phyloP scores from a whole-genome alignment of 2,888 invertebrate species.

The Notocelia uddmanniana region DNA sequence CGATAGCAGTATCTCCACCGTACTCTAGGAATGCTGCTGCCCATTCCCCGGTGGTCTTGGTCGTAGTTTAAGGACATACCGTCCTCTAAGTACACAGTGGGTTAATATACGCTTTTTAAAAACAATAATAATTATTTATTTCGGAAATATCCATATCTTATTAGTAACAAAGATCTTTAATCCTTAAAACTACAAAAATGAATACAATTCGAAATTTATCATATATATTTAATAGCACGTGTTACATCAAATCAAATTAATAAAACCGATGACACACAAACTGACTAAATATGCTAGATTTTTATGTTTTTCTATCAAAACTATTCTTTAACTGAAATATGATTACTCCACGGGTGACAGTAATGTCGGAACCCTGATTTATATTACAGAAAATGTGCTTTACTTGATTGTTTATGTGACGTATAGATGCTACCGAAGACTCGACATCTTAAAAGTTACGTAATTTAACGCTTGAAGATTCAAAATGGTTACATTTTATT shows the following conservation, averaged over 20 bases:
- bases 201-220: no score
- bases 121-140: no score
- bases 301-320: constrained; percentile 24
- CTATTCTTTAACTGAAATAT: constrained; percentile 43
- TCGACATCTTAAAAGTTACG: constrained; percentile 1
- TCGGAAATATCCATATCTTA: no score
- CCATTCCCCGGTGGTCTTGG: no score
- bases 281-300: neutral
- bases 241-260: neutral
- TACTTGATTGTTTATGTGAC: constrained; percentile 43
- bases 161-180: no score
- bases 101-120: no score
- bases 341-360: constrained; percentile 35
- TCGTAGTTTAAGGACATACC: no score
- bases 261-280: constrained; percentile 25
- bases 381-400: constrained; percentile 42
- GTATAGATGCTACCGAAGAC: constrained; percentile 15
- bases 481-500: neutral
- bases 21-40: no score
- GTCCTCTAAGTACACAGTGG: no score
- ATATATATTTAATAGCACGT: no score
- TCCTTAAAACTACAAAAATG: no score
- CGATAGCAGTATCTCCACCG: no score
- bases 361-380: constrained; percentile 45
- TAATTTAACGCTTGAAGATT: neutral